A percentile compares a stretch with the other conserved stretches of the same genome.
Evolutionary conservation across 2,797 vertebrate species (phyloP).

Genomic region (Streptopelia turtur): DNA sequence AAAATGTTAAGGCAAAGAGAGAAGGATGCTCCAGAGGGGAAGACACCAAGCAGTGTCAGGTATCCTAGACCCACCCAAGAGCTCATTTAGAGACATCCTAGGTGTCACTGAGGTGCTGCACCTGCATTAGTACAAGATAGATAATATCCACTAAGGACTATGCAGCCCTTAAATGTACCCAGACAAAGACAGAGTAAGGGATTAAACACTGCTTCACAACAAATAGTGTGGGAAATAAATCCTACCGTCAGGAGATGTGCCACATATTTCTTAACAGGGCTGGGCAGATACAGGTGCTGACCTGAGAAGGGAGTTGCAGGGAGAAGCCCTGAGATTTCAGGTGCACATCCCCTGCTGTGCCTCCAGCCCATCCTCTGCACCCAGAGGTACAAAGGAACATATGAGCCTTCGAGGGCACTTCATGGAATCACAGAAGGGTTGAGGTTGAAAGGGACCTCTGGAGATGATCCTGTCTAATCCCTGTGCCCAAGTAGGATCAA

Average conservation of each 20-base stretch:
- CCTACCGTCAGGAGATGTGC: not conserved
- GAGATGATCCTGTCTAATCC: not conserved
- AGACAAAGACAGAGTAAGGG: not conserved
- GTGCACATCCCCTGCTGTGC: not conserved
- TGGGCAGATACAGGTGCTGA: not conserved
- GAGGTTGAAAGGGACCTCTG: not conserved
- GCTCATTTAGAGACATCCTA: not conserved
- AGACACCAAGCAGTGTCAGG: not conserved
- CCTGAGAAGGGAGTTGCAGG: not conserved
- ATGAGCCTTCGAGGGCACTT: not conserved
- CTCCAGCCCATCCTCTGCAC: not conserved
- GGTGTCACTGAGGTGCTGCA: not conserved
- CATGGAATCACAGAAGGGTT: not conserved
- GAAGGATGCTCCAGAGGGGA: not conserved
- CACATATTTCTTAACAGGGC: not conserved
- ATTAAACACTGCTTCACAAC: not conserved
- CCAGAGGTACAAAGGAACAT: not conserved
- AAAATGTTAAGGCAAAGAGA: not conserved
- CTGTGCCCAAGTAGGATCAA: not conserved
- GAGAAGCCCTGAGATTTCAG: not conserved
- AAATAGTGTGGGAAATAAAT: not conserved
- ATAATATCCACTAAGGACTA: not conserved
- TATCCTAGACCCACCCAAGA: not conserved
- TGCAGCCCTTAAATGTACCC: not conserved
- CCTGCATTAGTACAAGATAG: accelerated